These are phyloP conservation scores for Orestias chungarensis DNA, from an alignment of 2,797 vertebrate genomes.

Conservation along the genomic window DNA sequence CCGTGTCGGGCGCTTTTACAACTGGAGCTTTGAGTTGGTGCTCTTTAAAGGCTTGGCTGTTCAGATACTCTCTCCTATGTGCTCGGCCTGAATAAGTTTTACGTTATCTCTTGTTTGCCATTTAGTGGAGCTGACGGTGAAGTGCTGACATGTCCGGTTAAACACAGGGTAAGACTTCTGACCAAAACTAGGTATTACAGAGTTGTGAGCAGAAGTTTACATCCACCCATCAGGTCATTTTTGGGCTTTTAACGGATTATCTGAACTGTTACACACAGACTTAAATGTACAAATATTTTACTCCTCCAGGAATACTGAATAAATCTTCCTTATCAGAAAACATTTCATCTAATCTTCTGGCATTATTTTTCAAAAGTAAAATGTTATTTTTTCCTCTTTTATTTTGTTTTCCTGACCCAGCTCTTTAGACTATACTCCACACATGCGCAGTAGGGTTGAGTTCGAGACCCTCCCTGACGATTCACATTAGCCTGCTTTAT, in stretches of 20 bases:
- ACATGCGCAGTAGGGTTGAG: neutral
- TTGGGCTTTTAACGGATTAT: neutral
- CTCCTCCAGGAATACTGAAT: neutral
- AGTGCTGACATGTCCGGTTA: conserved; percentile 42
- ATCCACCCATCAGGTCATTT: neutral
- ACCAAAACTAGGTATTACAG: conserved; percentile 8
- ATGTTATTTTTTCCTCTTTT: neutral
- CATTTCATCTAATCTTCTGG: neutral
- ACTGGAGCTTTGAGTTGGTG: conserved; percentile 33
- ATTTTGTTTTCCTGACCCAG: neutral
- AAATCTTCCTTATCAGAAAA: neutral
- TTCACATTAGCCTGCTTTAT: neutral
- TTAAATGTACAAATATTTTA: neutral
- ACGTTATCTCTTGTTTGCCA: conserved; percentile 39
- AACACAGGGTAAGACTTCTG: conserved; percentile 41
- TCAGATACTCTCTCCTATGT: conserved; percentile 12
- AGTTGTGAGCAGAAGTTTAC: neutral
- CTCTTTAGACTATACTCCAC: neutral
- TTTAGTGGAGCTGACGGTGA: conserved; percentile 37
- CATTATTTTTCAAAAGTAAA: neutral
- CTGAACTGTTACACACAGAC: neutral
- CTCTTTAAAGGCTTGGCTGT: conserved; percentile 64
- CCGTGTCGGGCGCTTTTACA: conserved; percentile 36
- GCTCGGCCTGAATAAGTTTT: conserved; percentile 13
- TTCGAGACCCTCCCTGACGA: neutral